Conservation (phyloP, 2,888 invertebrate genomes). For the Andrena minutula region DNA sequence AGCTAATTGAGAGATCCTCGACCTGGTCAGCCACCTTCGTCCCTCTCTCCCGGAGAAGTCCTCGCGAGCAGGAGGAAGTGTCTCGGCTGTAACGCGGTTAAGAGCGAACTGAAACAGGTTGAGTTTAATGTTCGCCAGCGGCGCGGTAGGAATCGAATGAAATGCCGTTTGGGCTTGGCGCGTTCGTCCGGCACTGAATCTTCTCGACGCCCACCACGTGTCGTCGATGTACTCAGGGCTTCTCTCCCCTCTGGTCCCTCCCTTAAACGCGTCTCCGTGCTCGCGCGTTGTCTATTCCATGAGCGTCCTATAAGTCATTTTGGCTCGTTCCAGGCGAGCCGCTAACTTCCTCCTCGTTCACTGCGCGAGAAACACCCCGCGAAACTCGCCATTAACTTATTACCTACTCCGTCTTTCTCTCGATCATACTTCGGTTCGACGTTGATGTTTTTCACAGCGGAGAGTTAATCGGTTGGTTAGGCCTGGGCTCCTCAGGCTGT, state of each 20-base stretch:
- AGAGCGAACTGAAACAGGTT: conserved; percentile 72
- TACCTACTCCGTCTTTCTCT: background rate
- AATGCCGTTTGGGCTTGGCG: conserved; percentile 76
- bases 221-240: conserved; percentile 66
- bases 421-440: background rate
- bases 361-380: conserved; percentile 17
- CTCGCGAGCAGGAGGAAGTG: conserved; percentile 51
- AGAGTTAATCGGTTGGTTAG: conserved; percentile 20
- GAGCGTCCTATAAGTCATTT: conserved; percentile 64
- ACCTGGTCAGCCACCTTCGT: conserved; percentile 28
- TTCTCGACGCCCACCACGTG: conserved; percentile 76
- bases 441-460: conserved; percentile 12
- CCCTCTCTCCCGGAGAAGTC: conserved; percentile 22
- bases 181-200: conserved; percentile 74
- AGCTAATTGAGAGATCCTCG: conserved; percentile 55
- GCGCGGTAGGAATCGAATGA: conserved; percentile 74
- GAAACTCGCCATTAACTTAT: conserved; percentile 50
- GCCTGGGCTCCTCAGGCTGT: background rate
- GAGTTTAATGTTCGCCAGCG: conserved; percentile 72
- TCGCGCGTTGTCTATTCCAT: conserved; percentile 52
- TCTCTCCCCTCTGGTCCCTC: conserved; percentile 26
- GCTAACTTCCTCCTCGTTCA: conserved; percentile 44
- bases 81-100: conserved; percentile 61
- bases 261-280: conserved; percentile 18
- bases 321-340: conserved; percentile 43